Conservation (phyloP, 1,140 invertebrate genomes). For the Archivesica marissinica region DNA sequence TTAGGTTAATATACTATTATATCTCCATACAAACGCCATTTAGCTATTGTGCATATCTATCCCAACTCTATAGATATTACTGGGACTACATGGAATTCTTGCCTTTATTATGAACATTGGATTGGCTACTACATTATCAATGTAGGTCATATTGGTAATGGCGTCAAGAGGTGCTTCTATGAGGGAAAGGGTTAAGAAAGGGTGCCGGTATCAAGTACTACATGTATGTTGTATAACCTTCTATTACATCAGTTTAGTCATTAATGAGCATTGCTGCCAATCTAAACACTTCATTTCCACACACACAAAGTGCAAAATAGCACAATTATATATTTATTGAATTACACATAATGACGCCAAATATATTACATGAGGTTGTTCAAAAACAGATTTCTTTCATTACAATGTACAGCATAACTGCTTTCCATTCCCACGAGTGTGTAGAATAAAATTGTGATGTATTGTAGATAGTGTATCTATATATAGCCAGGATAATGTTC, state of each 20-base stretch:
- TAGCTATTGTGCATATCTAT: no score
- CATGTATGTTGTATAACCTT: conserved; percentile 9
- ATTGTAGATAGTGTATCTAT: conserved; percentile 11
- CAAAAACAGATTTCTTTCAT: neutral
- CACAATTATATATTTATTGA: neutral
- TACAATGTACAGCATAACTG: neutral
- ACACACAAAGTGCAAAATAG: neutral
- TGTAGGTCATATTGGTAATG: no score
- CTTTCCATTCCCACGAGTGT: neutral
- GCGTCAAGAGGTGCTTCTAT: no score
- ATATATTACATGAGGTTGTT: neutral
- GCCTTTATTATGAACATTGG: no score
- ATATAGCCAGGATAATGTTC: conserved; percentile 11
- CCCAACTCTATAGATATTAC: no score
- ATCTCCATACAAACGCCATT: neutral
- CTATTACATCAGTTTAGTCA: neutral
- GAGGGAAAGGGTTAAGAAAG: no score
- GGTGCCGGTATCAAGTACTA: conserved; percentile 28
- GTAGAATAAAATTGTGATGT: neutral
- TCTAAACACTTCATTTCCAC: neutral
- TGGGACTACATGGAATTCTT: no score
- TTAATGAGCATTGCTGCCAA: neutral
- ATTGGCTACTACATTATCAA: no score
- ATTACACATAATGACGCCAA: no score
- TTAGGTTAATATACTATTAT: no score